Evolutionary conservation across 2,113 vertebrate genomes (phyloP).

Genomic region (Bos indicus): DNA sequence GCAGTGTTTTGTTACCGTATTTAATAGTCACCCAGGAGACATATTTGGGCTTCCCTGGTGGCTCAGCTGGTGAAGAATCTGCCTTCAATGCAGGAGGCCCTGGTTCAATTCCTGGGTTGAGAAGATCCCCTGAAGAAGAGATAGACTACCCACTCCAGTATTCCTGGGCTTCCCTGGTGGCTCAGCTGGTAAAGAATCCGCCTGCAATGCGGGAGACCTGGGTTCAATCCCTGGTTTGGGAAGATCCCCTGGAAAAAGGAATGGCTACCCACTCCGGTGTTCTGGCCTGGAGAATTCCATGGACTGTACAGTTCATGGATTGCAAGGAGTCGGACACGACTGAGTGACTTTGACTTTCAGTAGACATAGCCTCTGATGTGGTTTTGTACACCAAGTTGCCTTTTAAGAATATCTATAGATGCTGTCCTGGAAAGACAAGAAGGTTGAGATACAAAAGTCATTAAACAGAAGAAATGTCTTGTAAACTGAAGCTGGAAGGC

Average conservation of each 20-base stretch:
- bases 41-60: background rate
- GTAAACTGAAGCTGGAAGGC: background rate
- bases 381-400: rapidly evolving
- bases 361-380: rapidly evolving
- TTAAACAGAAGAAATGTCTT: rapidly evolving
- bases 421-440: too few species aligned
- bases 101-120: background rate
- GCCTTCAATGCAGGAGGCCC: background rate
- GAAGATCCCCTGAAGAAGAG: background rate
- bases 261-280: too few species aligned
- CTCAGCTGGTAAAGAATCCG: background rate
- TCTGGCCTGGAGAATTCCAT: background rate
- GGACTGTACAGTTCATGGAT: background rate
- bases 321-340: background rate
- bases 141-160: rapidly evolving
- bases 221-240: background rate
- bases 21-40: rapidly evolving
- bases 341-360: background rate
- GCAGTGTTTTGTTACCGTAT: rapidly evolving
- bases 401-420: background rate
- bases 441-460: rapidly evolving
- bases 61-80: too few species aligned
- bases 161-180: background rate
- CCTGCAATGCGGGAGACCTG: background rate
- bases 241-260: background rate